Base-by-base conservation (phyloP, 2,888 invertebrate genomes). In the Pristionchus exspectatus region DNA sequence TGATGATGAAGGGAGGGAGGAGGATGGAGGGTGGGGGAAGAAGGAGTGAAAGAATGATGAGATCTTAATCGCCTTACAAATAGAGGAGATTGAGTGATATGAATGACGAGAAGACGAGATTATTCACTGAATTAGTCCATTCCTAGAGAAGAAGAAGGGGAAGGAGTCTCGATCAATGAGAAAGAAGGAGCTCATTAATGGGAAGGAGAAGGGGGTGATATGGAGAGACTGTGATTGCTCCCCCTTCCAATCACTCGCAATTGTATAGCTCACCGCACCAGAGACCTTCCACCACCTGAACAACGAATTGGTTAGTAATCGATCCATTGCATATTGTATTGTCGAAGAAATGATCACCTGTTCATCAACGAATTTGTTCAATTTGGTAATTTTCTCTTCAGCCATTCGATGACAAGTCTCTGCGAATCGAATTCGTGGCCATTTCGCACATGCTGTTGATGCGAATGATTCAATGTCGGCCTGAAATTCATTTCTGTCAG, bases 211-310 rank as follows among this genome's bases (percentile, higher is more conserved):
- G 24, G 81, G 54, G 81, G 54, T 81, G 59, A 30, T 84, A 84
- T 21, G 59, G 56, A 38, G 56, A 38, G 54, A 24, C 59, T 59
- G 84, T 59, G 56, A 84, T 54, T 81, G 50, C 81, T 81, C 38
- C 74, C 33, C 30, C 69, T 69, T 56, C 27, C 38, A 24, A 72
- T 69, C 86, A 90, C 89, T 89, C 93, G 89, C 93, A 93, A 38
- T 92, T 92, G 90, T 94, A 92, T 89, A 93, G 87, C 85, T 94
- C 93, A 14, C 93, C 93, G 85, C 94, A 94, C 94, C 94, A 94
- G 38, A 94, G 90, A 12, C 93, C 93, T 77, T 94, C 94, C 50
- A 94, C 92, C 50, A 81, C 81, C 81, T 81, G 81, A 92, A 93
- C 2, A 54, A 9, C 9, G 33, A 69, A 9, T n/a, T 16, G 18